These are phyloP conservation scores for Connochaetes taurinus DNA, from an alignment of 2,113 vertebrate genomes.

Conservation along the genomic window DNA sequence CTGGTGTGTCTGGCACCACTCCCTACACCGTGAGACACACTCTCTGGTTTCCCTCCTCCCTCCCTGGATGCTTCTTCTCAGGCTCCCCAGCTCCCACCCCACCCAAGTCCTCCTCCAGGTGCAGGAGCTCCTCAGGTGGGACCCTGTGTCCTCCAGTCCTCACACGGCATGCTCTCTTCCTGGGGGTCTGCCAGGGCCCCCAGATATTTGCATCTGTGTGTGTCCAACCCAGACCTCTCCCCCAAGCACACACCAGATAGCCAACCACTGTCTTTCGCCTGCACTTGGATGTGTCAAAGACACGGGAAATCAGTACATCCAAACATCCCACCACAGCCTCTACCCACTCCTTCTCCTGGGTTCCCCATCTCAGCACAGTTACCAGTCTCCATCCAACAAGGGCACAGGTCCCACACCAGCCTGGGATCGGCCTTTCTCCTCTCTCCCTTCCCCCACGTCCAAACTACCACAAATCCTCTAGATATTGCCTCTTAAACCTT, in stretches of 20 bases:
- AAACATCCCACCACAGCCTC: background rate
- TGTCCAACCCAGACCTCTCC: background rate
- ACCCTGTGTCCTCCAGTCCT: background rate
- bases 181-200: background rate
- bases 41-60: background rate
- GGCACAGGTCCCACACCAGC: background rate
- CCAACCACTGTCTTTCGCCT: background rate
- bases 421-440: background rate
- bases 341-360: background rate
- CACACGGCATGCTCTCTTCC: rapidly evolving
- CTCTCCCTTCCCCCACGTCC: background rate
- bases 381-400: background rate
- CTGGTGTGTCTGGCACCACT: no score
- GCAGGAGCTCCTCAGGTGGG: background rate
- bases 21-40: background rate
- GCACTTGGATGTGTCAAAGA: background rate
- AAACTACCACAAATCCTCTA: background rate
- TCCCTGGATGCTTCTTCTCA: background rate
- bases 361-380: background rate
- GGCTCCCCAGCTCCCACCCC: background rate
- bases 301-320: background rate
- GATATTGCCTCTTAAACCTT: background rate
- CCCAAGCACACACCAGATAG: background rate
- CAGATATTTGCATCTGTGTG: background rate
- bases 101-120: rapidly evolving